Evolutionary conservation across 2,797 vertebrate genomes (phyloP).

Genomic region (Yasuhikotakia modesta): DNA sequence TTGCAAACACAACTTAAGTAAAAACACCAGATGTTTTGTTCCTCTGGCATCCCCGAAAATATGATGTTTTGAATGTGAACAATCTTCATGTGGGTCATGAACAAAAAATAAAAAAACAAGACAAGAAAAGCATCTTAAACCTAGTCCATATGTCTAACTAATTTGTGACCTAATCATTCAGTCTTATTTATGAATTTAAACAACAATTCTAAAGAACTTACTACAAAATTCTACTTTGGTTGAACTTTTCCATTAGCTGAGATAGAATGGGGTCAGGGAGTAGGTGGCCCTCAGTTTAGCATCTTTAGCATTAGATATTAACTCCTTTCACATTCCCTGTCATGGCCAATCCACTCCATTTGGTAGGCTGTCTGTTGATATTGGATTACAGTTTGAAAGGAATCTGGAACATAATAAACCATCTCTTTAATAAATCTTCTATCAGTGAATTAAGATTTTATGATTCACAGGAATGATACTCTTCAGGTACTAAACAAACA

Average conservation of each 20-base stretch:
- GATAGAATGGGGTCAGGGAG: background rate
- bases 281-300: background rate
- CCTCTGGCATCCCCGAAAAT: background rate
- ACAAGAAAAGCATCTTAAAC: too few relatives aligned
- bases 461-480: background rate
- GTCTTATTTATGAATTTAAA: too few relatives aligned
- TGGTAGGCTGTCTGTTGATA: conserved; percentile 67
- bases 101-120: too few relatives aligned
- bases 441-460: background rate
- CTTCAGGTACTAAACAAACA: background rate
- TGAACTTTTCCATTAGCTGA: background rate
- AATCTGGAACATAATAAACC: conserved; percentile 66
- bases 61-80: background rate
- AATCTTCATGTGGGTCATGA: background rate
- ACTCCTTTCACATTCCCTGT: conserved; percentile 12
- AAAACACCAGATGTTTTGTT: background rate
- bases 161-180: too few relatives aligned
- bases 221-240: too few relatives aligned
- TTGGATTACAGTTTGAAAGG: conserved; percentile 67
- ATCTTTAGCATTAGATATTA: too few relatives aligned
- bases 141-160: too few relatives aligned
- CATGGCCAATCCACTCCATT: conserved; percentile 67
- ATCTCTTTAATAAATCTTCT: conserved; percentile 22
- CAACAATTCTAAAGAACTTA: too few relatives aligned
- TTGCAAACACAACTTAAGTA: background rate